Evolutionary conservation across 1,140 invertebrate genomes (phyloP).

Genomic region (Pseudomyrmex cubaensis): DNA sequence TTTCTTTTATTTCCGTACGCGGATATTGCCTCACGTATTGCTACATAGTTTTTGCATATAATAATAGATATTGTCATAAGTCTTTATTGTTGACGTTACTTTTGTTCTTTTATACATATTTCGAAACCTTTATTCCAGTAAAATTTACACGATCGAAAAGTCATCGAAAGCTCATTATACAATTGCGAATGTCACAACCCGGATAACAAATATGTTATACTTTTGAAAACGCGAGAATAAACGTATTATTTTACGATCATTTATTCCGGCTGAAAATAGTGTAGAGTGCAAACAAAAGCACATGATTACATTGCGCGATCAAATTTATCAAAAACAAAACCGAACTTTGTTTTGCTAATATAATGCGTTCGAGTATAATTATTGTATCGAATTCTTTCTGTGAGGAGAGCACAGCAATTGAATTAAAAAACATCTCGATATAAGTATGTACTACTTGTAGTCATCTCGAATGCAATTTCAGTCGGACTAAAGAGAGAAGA

Average conservation of each 20-base stretch:
- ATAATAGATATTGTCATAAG: background rate
- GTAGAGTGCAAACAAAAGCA: background rate
- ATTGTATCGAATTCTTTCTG: constrained; percentile 23
- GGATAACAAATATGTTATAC: background rate
- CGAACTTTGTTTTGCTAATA: background rate
- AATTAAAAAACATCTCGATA: background rate
- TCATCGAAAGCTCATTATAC: no score
- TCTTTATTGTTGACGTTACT: background rate
- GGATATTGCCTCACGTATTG: background rate
- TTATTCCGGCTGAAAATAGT: constrained; percentile 4
- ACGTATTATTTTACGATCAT: background rate
- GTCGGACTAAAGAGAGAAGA: no score
- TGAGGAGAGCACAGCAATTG: background rate
- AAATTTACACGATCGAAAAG: background rate
- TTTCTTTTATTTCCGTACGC: background rate
- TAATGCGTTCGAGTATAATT: background rate
- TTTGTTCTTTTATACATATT: background rate
- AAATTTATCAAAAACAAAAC: constrained; percentile 13
- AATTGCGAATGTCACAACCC: background rate
- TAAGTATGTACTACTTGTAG: background rate
- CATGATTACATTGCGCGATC: constrained; percentile 7
- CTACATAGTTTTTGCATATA: background rate
- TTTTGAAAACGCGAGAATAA: background rate
- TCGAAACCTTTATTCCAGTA: background rate
- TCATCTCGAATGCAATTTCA: no score